These are phyloP conservation scores for Leptinotarsa defecta DNA, from an alignment of 1,140 invertebrate genomes.

Conservation along the genomic window DNA sequence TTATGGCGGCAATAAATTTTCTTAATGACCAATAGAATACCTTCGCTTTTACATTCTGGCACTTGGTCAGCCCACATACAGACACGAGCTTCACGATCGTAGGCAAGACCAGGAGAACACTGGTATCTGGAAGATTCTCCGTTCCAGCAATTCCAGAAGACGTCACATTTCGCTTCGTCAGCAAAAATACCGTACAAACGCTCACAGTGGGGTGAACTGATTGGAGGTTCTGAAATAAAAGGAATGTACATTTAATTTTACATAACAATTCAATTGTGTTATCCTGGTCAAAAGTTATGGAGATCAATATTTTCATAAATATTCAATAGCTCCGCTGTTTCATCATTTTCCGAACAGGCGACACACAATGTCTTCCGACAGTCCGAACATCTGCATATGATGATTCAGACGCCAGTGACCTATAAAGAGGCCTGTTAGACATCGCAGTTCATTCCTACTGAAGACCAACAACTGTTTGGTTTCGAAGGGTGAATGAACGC, in stretches of 20 bases:
- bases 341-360: too few species aligned
- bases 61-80: slow-evolving; percentile 96
- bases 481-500: too few species aligned
- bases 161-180: slow-evolving; percentile 85
- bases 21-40: slow-evolving; percentile 56
- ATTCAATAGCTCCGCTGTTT: too few species aligned
- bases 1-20: background rate
- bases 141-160: slow-evolving; percentile 97
- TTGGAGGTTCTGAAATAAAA: slow-evolving; percentile 73
- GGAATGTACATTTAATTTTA: background rate
- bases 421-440: too few species aligned
- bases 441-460: too few species aligned
- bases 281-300: background rate
- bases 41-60: slow-evolving; percentile 85
- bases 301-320: too few species aligned
- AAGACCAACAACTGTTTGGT: too few species aligned
- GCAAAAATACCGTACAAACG: slow-evolving; percentile 91
- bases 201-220: slow-evolving; percentile 82
- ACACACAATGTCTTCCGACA: too few species aligned
- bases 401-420: too few species aligned
- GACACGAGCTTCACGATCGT: slow-evolving; percentile 88
- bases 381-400: too few species aligned
- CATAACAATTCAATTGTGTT: background rate
- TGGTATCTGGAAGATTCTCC: slow-evolving; percentile 91
- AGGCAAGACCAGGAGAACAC: slow-evolving; percentile 91